Base-by-base conservation (phyloP, 2,797 vertebrate species). In the Zenarchopterus dispar region DNA sequence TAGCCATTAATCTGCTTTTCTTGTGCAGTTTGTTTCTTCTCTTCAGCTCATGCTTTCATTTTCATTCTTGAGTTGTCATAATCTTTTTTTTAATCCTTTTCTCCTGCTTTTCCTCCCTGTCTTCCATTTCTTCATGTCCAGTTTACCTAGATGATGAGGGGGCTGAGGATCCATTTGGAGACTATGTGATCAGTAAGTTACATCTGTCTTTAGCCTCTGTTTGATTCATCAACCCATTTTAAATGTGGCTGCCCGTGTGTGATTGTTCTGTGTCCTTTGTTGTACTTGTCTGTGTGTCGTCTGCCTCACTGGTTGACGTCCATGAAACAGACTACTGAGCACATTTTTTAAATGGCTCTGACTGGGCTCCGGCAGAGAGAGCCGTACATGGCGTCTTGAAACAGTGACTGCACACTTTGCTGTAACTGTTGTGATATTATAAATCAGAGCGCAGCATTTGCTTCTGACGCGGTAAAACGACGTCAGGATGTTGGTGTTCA, bases 171-270 rank as follows among this genome's bases (percentile, higher is more conserved):
- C 90, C 91, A 24, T 93, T 91, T 76, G 87, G 89, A 74, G 89
- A 93, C 89, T 89, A 88, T 88, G 91, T 92, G 62, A 90, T 92
- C 86, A 92, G 92, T 94, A 93, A 94, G 93, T 94, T 75, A 42
- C 23, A 4, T 77, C 54, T 80, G 70, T 68, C 45, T 73, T 42
- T 62, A 70, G 70, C 59, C 47, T 70, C 22, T 10, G 26, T 48
- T 58, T 51, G 66, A 61, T 65, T 41, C 22, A 49, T 24, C 7
- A 16, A 28, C 50, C 55, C 18, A 52, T 36, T 41, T 36, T 51
- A 60, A 49, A 19, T 22, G 47, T 62, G 3, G 70, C 15, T 43
- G 10, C 46, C 31, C 55, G 19, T 53, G 4, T 21, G 72, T 86
- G 61, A 48, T 56, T 77, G 73, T 81, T 56, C 78, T 49, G 6